phyloP scores from a whole-genome alignment of 2,113 vertebrate genomes.

The Brienomyrus longianalis region DNA sequence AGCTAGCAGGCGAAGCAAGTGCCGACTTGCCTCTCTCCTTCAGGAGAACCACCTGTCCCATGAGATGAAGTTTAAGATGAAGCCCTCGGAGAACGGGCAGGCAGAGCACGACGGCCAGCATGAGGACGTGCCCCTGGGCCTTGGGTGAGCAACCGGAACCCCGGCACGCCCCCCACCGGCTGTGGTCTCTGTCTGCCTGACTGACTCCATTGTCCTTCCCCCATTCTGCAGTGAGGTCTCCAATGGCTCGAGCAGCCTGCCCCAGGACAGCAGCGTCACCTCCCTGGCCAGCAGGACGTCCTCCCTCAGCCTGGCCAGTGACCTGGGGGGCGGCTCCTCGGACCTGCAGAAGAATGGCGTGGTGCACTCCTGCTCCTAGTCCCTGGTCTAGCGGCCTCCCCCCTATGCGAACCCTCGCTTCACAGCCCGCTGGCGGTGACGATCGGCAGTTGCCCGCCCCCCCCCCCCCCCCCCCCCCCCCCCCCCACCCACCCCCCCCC shows the following conservation, averaged over 20 bases:
- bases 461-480: no score
- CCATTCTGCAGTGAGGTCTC: slow-evolving; percentile 72
- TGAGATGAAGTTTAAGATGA: slow-evolving; percentile 85
- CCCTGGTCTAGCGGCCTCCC: slow-evolving; percentile 34
- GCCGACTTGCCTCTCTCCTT: slow-evolving; percentile 29
- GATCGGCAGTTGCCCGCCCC: neutral
- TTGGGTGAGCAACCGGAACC: slow-evolving; percentile 65
- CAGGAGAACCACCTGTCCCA: slow-evolving; percentile 85
- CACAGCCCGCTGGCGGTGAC: neutral
- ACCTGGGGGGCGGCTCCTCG: slow-evolving; percentile 63
- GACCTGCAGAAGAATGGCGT: slow-evolving; percentile 80
- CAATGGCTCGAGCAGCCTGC: slow-evolving; percentile 77
- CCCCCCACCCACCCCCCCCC: no score
- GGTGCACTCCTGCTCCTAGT: slow-evolving; percentile 71
- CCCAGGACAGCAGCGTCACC: slow-evolving; percentile 67
- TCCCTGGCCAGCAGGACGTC: slow-evolving; percentile 79
- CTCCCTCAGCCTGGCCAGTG: slow-evolving; percentile 75
- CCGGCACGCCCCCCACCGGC: neutral
- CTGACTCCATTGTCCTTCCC: neutral
- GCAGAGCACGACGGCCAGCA: slow-evolving; percentile 75
- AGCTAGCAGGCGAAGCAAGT: neutral
- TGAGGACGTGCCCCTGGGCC: slow-evolving; percentile 78
- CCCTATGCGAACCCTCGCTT: neutral
- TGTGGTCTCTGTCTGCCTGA: neutral
- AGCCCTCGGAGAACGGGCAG: slow-evolving; percentile 87